These are phyloP conservation scores for Erannis defoliaria DNA, from an alignment of 2,888 invertebrate species.

Conservation along the genomic window DNA sequence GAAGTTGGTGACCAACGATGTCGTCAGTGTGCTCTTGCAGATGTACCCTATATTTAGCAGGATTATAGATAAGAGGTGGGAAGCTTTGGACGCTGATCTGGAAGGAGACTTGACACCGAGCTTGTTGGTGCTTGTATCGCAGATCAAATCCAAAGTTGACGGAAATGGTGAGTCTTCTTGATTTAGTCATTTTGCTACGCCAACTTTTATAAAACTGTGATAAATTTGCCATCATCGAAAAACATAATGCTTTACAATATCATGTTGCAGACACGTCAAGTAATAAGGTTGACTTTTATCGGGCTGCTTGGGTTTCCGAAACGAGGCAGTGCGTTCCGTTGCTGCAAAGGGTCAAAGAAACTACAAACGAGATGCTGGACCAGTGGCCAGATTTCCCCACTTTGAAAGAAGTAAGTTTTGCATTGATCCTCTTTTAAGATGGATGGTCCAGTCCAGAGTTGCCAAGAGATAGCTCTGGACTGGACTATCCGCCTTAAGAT, in stretches of 20 bases:
- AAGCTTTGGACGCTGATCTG: constrained; percentile 82
- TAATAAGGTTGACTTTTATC: constrained; percentile 91
- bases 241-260: background rate
- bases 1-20: constrained; percentile 74
- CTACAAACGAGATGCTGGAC: constrained; percentile 88
- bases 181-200: background rate
- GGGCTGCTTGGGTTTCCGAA: constrained; percentile 93
- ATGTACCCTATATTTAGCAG: constrained; percentile 87
- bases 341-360: constrained; percentile 88
- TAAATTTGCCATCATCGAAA: too few species aligned
- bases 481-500: too few species aligned
- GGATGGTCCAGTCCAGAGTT: too few species aligned
- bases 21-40: constrained; percentile 81
- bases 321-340: constrained; percentile 90
- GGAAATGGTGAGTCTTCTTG: constrained; percentile 65
- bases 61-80: constrained; percentile 81
- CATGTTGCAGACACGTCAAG: constrained; percentile 58
- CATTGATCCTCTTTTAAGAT: too few species aligned
- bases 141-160: constrained; percentile 81
- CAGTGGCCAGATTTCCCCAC: constrained; percentile 97
- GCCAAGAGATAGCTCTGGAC: too few species aligned
- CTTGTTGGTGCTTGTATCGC: constrained; percentile 85
- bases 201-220: background rate
- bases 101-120: constrained; percentile 86
- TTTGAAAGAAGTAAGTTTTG: constrained; percentile 88